Evolutionary conservation across 2,113 vertebrate genomes (phyloP).

Genomic region (Heloderma charlesbogerti): DNA sequence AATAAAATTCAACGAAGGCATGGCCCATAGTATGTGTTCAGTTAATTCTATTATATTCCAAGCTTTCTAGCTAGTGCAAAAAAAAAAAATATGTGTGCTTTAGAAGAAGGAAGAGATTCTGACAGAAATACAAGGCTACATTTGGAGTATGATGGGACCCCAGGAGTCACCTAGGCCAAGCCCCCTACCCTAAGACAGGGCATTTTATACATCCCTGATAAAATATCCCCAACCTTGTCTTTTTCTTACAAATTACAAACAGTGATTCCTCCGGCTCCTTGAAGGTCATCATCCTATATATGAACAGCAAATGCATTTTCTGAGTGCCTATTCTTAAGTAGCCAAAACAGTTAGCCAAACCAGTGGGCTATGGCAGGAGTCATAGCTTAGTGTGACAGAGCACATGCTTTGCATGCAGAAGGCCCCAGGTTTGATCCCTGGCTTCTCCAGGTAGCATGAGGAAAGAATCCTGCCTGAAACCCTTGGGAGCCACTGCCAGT

Average conservation of each 20-base stretch:
- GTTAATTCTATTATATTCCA: slow-evolving; percentile 63
- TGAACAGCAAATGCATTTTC: too few relatives aligned
- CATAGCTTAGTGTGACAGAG: too few relatives aligned
- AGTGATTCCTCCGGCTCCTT: too few relatives aligned
- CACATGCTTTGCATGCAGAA: too few relatives aligned
- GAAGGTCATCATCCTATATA: too few relatives aligned
- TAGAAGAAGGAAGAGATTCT: slow-evolving; percentile 48
- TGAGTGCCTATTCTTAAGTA: too few relatives aligned
- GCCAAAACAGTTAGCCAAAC: too few relatives aligned
- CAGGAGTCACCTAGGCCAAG: not conserved
- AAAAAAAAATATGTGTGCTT: slow-evolving; percentile 3
- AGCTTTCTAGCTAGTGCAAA: slow-evolving; percentile 56
- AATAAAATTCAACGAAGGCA: slow-evolving; percentile 68
- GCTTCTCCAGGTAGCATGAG: too few relatives aligned
- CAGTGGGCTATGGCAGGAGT: too few relatives aligned
- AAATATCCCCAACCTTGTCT: not conserved
- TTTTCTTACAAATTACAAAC: not conserved
- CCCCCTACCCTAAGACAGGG: not conserved
- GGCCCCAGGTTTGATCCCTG: too few relatives aligned
- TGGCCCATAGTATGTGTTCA: slow-evolving; percentile 56
- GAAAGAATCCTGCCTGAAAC: too few relatives aligned
- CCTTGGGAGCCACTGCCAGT: too few relatives aligned
- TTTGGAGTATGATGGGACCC: not conserved
- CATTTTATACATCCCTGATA: not conserved
- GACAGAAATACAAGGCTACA: slow-evolving; percentile 56